These are phyloP conservation scores for Anaspis maculata DNA, from an alignment of 2,888 invertebrate species.

Conservation along the genomic window DNA sequence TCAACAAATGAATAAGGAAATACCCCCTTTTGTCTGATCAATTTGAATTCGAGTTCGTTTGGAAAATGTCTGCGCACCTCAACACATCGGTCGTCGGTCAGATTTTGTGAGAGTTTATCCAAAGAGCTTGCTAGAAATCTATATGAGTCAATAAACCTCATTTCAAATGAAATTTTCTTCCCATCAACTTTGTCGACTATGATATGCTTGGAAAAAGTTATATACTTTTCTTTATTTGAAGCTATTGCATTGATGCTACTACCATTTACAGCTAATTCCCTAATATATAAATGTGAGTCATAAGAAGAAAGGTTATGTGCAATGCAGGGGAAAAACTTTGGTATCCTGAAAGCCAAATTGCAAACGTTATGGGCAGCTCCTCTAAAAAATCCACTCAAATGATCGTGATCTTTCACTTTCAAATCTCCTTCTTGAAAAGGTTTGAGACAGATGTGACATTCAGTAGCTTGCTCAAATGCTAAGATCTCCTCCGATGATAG, in stretches of 20 bases:
- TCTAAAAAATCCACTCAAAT: constrained; percentile 3
- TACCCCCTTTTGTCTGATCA: constrained; percentile 23
- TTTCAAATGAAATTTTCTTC: not conserved
- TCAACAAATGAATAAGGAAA: constrained; percentile 29
- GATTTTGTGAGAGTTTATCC: constrained; percentile 1
- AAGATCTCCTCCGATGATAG: constrained; percentile 1
- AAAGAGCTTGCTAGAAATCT: constrained; percentile 1
- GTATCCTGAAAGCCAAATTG: not conserved
- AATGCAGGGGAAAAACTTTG: constrained; percentile 3
- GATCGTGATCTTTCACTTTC: constrained; percentile 1
- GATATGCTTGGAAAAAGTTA: not conserved
- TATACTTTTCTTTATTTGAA: not conserved
- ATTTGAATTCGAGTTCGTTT: constrained; percentile 12
- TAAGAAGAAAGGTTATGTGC: constrained; percentile 3
- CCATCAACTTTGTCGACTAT: not conserved
- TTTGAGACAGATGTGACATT: constrained; percentile 2
- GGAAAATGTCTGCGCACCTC: not conserved
- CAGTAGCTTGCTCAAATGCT: not conserved
- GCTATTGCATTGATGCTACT: constrained; percentile 1
- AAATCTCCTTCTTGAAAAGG: not conserved
- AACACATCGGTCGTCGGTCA: not conserved
- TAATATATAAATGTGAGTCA: constrained; percentile 1
- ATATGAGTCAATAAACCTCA: not conserved
- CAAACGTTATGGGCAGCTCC: constrained; percentile 2
- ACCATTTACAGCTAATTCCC: not conserved